phyloP scores from a whole-genome alignment of 2,797 vertebrate genomes.

The Myotis planiceps region DNA sequence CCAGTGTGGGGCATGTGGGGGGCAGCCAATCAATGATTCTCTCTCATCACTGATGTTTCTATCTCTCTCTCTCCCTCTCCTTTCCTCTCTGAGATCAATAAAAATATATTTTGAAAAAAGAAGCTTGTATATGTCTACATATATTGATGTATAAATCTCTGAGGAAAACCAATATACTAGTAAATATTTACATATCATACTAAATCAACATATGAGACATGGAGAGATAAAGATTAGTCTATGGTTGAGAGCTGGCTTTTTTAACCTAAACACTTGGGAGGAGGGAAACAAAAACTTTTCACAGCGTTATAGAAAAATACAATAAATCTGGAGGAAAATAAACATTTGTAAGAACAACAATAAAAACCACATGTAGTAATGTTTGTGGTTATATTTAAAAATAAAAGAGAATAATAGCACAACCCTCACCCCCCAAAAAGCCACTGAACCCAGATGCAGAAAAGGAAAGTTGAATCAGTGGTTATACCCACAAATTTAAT shows the following conservation, averaged over 20 bases:
- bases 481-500: background rate
- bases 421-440: background rate
- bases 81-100: too few species aligned
- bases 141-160: background rate
- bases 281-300: background rate
- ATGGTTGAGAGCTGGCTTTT: background rate
- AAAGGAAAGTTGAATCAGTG: background rate
- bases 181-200: background rate
- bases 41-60: too few species aligned
- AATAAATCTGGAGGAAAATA: background rate
- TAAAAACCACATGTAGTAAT: background rate
- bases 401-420: background rate
- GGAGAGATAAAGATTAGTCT: background rate
- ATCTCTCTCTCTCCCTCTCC: too few species aligned
- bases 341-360: background rate
- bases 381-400: background rate
- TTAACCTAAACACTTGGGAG: background rate
- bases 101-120: background rate
- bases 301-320: background rate
- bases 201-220: background rate
- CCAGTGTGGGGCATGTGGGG: too few species aligned
- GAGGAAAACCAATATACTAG: background rate
- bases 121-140: background rate
- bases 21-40: too few species aligned
- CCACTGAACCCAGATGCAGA: background rate